phyloP scores from a whole-genome alignment of 1,140 invertebrate genomes.

The Drosophila pruinosa region DNA sequence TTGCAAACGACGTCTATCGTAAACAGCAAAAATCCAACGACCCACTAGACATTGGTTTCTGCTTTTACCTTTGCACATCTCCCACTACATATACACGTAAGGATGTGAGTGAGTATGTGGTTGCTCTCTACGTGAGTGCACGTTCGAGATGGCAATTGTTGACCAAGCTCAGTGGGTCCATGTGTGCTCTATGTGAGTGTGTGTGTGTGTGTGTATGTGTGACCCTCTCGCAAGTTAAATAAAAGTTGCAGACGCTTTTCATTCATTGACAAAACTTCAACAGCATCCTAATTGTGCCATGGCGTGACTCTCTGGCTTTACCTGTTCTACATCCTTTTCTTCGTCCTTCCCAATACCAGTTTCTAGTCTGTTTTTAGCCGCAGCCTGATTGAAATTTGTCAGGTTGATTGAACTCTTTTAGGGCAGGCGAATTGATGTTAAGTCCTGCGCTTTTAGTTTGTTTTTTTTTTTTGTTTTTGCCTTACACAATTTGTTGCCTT shows the following conservation, averaged over 20 bases:
- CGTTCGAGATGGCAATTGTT: constrained; percentile 57
- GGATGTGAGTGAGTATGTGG: constrained; percentile 14
- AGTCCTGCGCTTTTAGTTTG: constrained; percentile 7
- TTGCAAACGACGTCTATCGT: neutral
- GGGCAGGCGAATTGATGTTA: constrained; percentile 9
- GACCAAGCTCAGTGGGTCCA: constrained; percentile 44
- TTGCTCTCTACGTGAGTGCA: constrained; percentile 55
- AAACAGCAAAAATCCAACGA: constrained; percentile 30
- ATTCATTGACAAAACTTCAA: constrained; percentile 74
- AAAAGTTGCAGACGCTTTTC: constrained; percentile 73
- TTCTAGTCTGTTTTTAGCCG: constrained; percentile 46
- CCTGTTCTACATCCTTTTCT: neutral
- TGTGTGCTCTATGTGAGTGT: neutral
- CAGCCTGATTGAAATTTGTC: constrained; percentile 71
- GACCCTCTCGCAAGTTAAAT: constrained; percentile 62
- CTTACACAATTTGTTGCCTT: constrained; percentile 15
- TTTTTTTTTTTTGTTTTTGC: neutral
- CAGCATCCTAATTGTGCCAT: constrained; percentile 71
- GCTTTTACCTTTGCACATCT: constrained; percentile 31
- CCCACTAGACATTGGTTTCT: constrained; percentile 27
- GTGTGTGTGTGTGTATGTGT: constrained; percentile 8
- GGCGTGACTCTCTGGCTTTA: constrained; percentile 46
- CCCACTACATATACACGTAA: no score
- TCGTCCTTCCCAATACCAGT: neutral
- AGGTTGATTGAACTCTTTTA: constrained; percentile 69